Percentiles rank a stretch among this genome's conserved stretches.
These are phyloP conservation scores for Machaerirhynchus nigripectus DNA, from an alignment of 2,113 vertebrate species.

Conservation along the genomic window DNA sequence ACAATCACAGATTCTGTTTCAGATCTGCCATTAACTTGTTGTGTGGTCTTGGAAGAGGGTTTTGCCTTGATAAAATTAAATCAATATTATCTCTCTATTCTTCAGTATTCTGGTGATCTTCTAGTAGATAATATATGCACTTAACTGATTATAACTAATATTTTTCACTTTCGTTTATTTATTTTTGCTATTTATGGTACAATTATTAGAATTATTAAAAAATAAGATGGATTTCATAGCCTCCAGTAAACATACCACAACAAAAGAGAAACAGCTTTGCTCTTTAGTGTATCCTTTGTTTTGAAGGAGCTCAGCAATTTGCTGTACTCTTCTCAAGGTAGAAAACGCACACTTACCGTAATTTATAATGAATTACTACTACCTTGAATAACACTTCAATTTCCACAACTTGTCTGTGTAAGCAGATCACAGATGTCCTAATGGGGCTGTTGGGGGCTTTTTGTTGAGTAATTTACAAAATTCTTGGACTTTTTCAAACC, in stretches of 20 bases:
- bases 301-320: not conserved
- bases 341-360: not conserved
- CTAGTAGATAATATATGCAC: not conserved
- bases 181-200: not conserved
- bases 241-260: not conserved
- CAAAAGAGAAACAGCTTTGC: not conserved
- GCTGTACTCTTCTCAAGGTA: not conserved
- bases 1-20: not conserved
- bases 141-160: not conserved
- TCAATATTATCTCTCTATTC: not conserved
- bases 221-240: not conserved
- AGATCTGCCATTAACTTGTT: not conserved
- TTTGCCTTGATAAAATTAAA: not conserved
- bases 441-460: not conserved
- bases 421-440: not conserved
- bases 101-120: not conserved
- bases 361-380: not conserved
- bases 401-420: not conserved
- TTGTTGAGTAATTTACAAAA: not conserved
- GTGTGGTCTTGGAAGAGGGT: conserved; percentile 18
- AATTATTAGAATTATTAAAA: not conserved
- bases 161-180: not conserved
- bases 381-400: not conserved
- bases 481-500: not conserved
- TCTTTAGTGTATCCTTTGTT: not conserved